A percentile compares a stretch with the other conserved stretches of the same genome.
These are phyloP conservation scores for Endotricha flammealis DNA, from an alignment of 2,888 invertebrate genomes.

Conservation along the genomic window DNA sequence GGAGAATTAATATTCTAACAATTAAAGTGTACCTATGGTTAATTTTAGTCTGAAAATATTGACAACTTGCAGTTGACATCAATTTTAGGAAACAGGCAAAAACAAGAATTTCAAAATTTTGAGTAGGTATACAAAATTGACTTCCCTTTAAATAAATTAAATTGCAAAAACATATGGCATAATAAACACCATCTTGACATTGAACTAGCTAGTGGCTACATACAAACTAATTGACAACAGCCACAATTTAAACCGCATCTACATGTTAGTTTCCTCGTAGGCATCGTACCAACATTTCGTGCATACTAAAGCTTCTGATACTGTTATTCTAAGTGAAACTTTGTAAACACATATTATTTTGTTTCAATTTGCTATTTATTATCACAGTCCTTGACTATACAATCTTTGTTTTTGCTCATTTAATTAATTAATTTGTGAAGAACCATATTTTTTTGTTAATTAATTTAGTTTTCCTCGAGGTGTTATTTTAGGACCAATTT, in stretches of 20 bases:
- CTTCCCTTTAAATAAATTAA: conserved; percentile 22
- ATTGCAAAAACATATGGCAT: conserved; percentile 22
- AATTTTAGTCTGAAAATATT: too few species aligned
- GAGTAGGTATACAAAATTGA: too few species aligned
- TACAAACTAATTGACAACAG: conserved; percentile 16
- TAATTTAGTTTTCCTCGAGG: conserved; percentile 9
- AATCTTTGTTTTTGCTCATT: too few species aligned
- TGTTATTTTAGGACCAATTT: conserved; percentile 2
- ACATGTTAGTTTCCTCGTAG: conserved; percentile 23
- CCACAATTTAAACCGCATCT: conserved; percentile 23
- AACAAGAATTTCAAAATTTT: too few species aligned
- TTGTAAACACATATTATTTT: not conserved
- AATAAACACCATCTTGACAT: conserved; percentile 40
- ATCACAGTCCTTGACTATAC: too few species aligned
- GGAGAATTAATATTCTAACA: too few species aligned
- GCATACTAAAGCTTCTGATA: conserved; percentile 13
- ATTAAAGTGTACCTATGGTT: too few species aligned
- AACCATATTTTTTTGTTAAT: too few species aligned
- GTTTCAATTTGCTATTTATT: too few species aligned
- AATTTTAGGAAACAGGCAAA: too few species aligned
- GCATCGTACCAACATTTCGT: conserved; percentile 12
- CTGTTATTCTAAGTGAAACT: not conserved
- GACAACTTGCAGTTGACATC: too few species aligned
- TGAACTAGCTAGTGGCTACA: conserved; percentile 34
- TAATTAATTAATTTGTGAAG: not conserved